Percentiles rank a stretch among this genome's conserved stretches.
These are phyloP conservation scores for Phymatocera aterrima DNA, from an alignment of 2,888 invertebrate genomes.

Conservation along the genomic window DNA sequence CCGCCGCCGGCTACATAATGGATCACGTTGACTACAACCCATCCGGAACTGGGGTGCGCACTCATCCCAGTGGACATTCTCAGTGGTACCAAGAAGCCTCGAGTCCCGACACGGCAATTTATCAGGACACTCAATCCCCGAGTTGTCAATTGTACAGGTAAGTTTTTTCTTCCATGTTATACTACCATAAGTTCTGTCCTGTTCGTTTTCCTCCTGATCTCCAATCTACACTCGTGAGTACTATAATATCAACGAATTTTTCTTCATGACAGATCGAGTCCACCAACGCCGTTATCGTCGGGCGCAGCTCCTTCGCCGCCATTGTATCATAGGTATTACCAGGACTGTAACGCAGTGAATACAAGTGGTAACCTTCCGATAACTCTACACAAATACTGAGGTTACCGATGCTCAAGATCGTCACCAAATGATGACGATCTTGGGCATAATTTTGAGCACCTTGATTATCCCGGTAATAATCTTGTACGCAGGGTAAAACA, in stretches of 20 bases:
- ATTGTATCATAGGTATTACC: conserved; percentile 70
- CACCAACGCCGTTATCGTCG: conserved; percentile 69
- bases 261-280: conserved; percentile 66
- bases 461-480: background rate
- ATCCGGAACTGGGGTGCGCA: conserved; percentile 60
- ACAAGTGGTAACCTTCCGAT: conserved; percentile 73
- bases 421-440: conserved; percentile 52
- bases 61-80: conserved; percentile 65
- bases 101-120: conserved; percentile 71
- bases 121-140: conserved; percentile 72
- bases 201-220: too few species aligned
- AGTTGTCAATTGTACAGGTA: conserved; percentile 72
- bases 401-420: conserved; percentile 72
- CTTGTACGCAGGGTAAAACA: conserved; percentile 20
- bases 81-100: conserved; percentile 73
- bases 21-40: conserved; percentile 70
- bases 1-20: conserved; percentile 69
- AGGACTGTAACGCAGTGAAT: conserved; percentile 72
- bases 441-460: conserved; percentile 31
- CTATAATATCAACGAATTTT: background rate
- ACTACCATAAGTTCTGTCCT: too few species aligned
- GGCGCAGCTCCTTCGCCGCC: conserved; percentile 71
- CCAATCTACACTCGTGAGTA: background rate
- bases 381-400: conserved; percentile 73
- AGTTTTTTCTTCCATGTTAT: too few species aligned